Evolutionary conservation across 2,113 vertebrate species (phyloP), one percentile per base, ranked within the genome.

Genomic region (Typhlomys cinereus): DNA sequence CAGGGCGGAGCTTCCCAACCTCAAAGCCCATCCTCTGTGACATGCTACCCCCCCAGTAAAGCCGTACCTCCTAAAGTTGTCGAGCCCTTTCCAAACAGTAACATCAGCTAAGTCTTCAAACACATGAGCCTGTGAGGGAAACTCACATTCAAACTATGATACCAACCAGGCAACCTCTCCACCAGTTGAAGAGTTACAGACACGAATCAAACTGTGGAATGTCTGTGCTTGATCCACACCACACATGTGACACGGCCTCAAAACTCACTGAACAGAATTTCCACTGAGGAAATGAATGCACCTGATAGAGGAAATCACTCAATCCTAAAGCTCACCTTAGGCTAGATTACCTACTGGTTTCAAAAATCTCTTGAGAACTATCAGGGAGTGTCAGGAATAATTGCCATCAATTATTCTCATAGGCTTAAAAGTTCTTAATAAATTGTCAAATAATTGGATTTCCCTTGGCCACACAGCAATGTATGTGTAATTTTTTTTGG

Each of bases 111-210:
- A n/a, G n/a, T n/a, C n/a, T n/a, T n/a, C n/a, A n/a, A n/a, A n/a
- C n/a, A n/a, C n/a, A n/a, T n/a, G n/a, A n/a, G n/a, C n/a, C n/a
- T n/a, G n/a, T n/a, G n/a, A n/a, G n/a, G n/a, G n/a, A n/a, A n/a
- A n/a, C n/a, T n/a, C n/a, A n/a, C n/a, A n/a, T n/a, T n/a, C n/a
- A n/a, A n/a, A n/a, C n/a, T n/a, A n/a, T n/a, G n/a, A n/a, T n/a
- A n/a, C n/a, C n/a, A n/a, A n/a, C n/a, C n/a, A n/a, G 59, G 41
- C 52, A 52, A 1, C 20, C 1, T 0, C 2, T 11, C 9, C 1
- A 0, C 61, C 54, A 15, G 0, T 0, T 87, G 13, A 36, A 31
- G 18, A 71, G 23, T 9, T 50, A 18, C 13, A 10, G 80, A 15
- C 1, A 25, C 25, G 54, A 8, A 46, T 2, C 7, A 29, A 89